phyloP scores from a whole-genome alignment of 1,140 invertebrate genomes.

The Vollenhovia emeryi region DNA sequence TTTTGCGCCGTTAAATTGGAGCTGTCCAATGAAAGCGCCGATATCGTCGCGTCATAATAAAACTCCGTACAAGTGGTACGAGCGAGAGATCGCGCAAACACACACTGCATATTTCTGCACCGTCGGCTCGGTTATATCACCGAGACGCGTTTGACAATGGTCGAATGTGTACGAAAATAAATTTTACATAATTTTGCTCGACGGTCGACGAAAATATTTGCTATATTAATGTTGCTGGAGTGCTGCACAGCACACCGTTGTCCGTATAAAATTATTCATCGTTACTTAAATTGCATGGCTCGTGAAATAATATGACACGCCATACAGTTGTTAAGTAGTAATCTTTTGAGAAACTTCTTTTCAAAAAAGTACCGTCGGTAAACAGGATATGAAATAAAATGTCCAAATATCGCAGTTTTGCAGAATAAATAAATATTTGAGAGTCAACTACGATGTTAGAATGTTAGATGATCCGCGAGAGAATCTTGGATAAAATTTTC shows the following conservation, averaged over 20 bases:
- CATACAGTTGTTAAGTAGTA: not conserved
- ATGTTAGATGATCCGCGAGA: not conserved
- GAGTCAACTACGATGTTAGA: not conserved
- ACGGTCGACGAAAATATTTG: slow-evolving; percentile 12
- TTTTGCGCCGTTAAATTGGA: slow-evolving; percentile 47
- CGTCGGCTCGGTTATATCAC: not conserved
- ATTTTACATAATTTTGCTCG: slow-evolving; percentile 31
- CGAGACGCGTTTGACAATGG: slow-evolving; percentile 13
- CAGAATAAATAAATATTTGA: not conserved
- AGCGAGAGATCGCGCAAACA: slow-evolving; percentile 16
- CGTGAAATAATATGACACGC: not conserved
- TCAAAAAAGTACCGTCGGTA: not conserved
- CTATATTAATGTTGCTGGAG: not conserved
- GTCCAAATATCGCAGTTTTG: not conserved
- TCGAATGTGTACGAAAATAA: slow-evolving; percentile 17
- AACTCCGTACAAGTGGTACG: slow-evolving; percentile 45
- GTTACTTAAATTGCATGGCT: slow-evolving; percentile 4
- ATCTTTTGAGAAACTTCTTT: not conserved
- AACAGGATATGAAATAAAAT: not conserved
- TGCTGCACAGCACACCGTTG: not conserved
- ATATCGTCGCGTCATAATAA: slow-evolving; percentile 48
- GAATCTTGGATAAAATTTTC: not conserved
- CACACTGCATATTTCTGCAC: slow-evolving; percentile 19
- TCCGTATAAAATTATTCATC: slow-evolving; percentile 13
- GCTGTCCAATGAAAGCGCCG: slow-evolving; percentile 49